Conservation (phyloP, 2,888 invertebrate species). For the Agriopis leucophaearia region DNA sequence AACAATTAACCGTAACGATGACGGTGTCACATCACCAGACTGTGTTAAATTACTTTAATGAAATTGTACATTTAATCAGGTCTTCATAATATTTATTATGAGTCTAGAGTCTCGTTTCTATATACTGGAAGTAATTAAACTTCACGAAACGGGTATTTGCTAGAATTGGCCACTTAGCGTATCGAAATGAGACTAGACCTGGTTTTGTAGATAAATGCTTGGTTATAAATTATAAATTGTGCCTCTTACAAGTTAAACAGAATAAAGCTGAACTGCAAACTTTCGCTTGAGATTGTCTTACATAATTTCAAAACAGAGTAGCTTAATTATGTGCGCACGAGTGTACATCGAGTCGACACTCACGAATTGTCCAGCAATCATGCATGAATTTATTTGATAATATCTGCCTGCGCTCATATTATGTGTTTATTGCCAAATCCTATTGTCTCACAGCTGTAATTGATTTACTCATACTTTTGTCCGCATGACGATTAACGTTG, state of each 20-base stretch:
- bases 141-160: not conserved
- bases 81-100: not conserved
- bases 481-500: constrained; percentile 54
- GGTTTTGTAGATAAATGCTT: constrained; percentile 12
- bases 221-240: constrained; percentile 12
- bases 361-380: constrained; percentile 71
- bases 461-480: constrained; percentile 42
- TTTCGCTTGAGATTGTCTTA: constrained; percentile 43
- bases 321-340: constrained; percentile 75
- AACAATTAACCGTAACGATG: constrained; percentile 58
- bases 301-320: constrained; percentile 49
- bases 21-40: constrained; percentile 45
- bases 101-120: not conserved
- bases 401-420: constrained; percentile 58
- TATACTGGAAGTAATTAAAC: constrained; percentile 15
- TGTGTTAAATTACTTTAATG: constrained; percentile 24
- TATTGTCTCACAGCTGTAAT: constrained; percentile 61
- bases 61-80: constrained; percentile 19
- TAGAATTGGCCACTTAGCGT: constrained; percentile 10
- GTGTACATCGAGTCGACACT: constrained; percentile 69
- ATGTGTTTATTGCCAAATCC: constrained; percentile 64
- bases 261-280: constrained; percentile 28
- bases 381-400: constrained; percentile 67
- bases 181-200: constrained; percentile 5
- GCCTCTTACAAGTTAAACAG: constrained; percentile 6